Evolutionary conservation across 2,888 invertebrate species (phyloP).

Genomic region (Archaeoteleia sp.): DNA sequence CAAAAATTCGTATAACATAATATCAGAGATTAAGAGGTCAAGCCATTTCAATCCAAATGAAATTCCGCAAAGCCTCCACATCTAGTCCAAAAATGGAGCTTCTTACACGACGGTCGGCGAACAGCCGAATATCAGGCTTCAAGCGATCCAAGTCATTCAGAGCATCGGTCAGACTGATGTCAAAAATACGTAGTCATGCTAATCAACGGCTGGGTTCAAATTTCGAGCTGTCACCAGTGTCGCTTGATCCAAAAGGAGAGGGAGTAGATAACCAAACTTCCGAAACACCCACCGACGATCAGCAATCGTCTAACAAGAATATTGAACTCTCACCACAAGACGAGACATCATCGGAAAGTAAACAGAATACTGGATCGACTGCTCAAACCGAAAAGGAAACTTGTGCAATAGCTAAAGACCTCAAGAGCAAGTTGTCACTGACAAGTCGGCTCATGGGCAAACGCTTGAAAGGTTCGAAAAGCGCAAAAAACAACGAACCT

Average conservation of each 20-base stretch:
- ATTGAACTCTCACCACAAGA: slow-evolving; percentile 9
- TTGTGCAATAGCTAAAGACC: slow-evolving; percentile 58
- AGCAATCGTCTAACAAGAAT: slow-evolving; percentile 1
- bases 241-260: slow-evolving; percentile 36
- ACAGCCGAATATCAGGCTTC: slow-evolving; percentile 61
- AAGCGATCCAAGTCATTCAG: slow-evolving; percentile 71
- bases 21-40: no score
- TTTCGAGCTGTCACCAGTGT: slow-evolving; percentile 55
- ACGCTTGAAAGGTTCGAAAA: slow-evolving; percentile 38
- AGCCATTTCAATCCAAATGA: slow-evolving; percentile 66
- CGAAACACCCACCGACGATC: background rate
- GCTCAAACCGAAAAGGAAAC: slow-evolving; percentile 52
- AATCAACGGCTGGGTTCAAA: slow-evolving; percentile 53
- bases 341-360: slow-evolving; percentile 5
- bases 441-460: slow-evolving; percentile 57
- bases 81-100: slow-evolving; percentile 70
- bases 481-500: slow-evolving; percentile 16
- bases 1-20: no score
- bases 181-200: slow-evolving; percentile 67
- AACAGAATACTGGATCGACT: slow-evolving; percentile 13
- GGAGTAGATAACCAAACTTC: background rate
- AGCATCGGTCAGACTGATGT: slow-evolving; percentile 69
- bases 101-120: slow-evolving; percentile 59
- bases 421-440: slow-evolving; percentile 63
- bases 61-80: slow-evolving; percentile 63